Conservation (phyloP, 2,888 invertebrate genomes). For the Laspeyria flexula region DNA sequence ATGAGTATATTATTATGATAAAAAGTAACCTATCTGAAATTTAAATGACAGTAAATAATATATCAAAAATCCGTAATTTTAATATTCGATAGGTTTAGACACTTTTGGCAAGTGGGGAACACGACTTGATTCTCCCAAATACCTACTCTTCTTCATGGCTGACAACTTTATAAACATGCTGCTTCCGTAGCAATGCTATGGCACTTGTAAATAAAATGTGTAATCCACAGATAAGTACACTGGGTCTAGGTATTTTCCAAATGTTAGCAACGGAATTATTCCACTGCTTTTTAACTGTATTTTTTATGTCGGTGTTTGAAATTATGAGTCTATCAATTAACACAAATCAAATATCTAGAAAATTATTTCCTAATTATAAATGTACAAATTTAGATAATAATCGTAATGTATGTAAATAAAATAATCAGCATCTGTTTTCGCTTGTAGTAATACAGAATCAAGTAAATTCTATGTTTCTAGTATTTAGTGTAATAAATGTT, state of each 20-base stretch:
- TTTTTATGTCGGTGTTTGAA: constrained; percentile 52
- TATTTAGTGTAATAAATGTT: constrained; percentile 38
- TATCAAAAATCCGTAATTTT: too few species aligned
- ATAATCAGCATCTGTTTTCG: constrained; percentile 24
- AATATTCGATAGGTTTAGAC: too few species aligned
- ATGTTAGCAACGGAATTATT: constrained; percentile 20
- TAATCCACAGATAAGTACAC: too few species aligned
- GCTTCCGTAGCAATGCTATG: too few species aligned
- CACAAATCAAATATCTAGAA: constrained; percentile 36
- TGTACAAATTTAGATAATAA: constrained; percentile 27
- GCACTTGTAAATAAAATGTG: too few species aligned
- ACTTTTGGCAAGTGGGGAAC: too few species aligned
- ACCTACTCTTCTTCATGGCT: too few species aligned
- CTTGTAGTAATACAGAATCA: constrained; percentile 16
- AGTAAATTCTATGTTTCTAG: constrained; percentile 33
- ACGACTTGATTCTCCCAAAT: too few species aligned
- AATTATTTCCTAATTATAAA: constrained; percentile 7
- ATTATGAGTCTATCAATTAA: constrained; percentile 50
- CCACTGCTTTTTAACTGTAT: constrained; percentile 1
- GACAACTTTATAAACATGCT: too few species aligned
- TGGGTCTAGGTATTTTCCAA: not conserved
- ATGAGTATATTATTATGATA: too few species aligned
- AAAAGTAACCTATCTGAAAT: too few species aligned
- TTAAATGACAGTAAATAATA: too few species aligned
- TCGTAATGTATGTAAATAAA: constrained; percentile 31